Base-by-base conservation (phyloP, 2,888 invertebrate species). In the Timema cristinae region DNA sequence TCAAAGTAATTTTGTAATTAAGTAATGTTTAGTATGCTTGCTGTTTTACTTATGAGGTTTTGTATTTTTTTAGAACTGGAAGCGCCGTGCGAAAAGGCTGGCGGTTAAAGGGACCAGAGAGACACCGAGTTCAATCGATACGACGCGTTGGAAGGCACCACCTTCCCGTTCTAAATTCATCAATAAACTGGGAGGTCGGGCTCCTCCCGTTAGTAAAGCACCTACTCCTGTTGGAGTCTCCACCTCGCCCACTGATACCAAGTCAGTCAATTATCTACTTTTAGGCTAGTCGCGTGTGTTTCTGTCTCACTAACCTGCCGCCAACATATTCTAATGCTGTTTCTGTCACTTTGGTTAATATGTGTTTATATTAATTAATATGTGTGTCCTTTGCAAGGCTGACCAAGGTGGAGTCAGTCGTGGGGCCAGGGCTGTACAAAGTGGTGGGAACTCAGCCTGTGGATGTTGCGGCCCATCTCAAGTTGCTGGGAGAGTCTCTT, bases 401-500 rank as follows among this genome's bases (percentile, higher is more conserved):
- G 32, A 32, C 32, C 32, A 32, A 32, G 1, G 80, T 81, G 69
- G 83, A 83, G 48, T 79, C 83, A 7, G 78, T 80, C 11, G 78
- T 82, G 50, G 81, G 83, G 5, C 79, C 81, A 0, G 83, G 83
- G 67, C 79, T 85, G 78, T 75, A 73, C 69, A 75, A 73, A 72
- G 74, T 89, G 48, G 86, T 89, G 8, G 91, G 91, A 9, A 92
- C 92, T 66, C 90, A 91, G 71, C 91, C 95, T 0, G 89, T 94
- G 0, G 97, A 97, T 81, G 92, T 95, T 47, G 97, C 97, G 0
- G 96, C 97, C 0, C 96, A 97, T 81, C 85, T 97, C 10, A 92
- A 95, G 70, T 85, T 97, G 72, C 85, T 98, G 13, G 97, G 97
- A 0, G 97, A 97, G 82, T 97, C 95, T 79, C 86, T 98, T 16